Conservation (phyloP, 2,888 invertebrate species). For the Lucinisca nassula region DNA sequence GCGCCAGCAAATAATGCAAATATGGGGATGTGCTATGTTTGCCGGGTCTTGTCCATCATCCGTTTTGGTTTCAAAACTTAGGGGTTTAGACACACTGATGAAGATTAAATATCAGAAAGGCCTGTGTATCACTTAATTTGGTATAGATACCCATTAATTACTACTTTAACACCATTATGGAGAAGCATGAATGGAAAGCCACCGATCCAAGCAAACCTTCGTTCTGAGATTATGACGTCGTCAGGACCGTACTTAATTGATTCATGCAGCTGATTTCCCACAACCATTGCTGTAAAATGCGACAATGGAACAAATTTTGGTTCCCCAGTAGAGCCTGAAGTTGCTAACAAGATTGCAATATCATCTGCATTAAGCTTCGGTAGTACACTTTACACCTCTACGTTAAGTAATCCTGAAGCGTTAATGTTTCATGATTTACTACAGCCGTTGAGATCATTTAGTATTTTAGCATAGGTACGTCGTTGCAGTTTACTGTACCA, state of each 20-base stretch:
- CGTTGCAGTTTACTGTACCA: conserved; percentile 7
- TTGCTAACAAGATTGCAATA: conserved; percentile 17
- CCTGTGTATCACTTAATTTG: no score
- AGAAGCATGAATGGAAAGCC: conserved; percentile 54
- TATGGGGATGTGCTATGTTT: no score
- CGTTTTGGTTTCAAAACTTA: no score
- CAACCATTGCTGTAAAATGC: conserved; percentile 26
- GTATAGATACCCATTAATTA: no score
- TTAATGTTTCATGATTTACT: neutral
- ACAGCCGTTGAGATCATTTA: conserved; percentile 2
- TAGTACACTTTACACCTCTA: neutral
- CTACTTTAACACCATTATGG: conserved; percentile 45
- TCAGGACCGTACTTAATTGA: conserved; percentile 3
- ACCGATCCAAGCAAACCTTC: conserved; percentile 56
- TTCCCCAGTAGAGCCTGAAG: conserved; percentile 47
- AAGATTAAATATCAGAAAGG: no score
- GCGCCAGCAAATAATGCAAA: no score
- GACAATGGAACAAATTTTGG: conserved; percentile 50
- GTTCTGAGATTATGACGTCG: conserved; percentile 48
- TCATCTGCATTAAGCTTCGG: conserved; percentile 46
- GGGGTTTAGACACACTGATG: no score
- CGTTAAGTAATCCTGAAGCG: neutral
- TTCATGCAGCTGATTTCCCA: conserved; percentile 25
- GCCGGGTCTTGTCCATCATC: no score
- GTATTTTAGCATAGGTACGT: conserved; percentile 23